Evolutionary conservation across 2,888 invertebrate genomes (phyloP).

Genomic region (Spatulosminthurus flaviceps): DNA sequence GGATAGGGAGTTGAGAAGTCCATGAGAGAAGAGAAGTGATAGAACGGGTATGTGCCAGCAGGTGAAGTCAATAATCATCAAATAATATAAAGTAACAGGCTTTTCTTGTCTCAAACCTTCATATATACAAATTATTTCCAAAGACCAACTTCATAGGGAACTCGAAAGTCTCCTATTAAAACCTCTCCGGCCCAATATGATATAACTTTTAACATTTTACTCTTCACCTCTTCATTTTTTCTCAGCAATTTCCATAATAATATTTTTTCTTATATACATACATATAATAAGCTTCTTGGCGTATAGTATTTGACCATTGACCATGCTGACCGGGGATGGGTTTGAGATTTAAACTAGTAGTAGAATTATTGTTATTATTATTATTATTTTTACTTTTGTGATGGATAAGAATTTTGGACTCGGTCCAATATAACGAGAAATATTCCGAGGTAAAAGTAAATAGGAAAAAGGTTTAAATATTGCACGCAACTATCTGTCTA

Average conservation of each 20-base stretch:
- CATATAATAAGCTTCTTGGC: too few species aligned
- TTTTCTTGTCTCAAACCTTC: slow-evolving; percentile 23
- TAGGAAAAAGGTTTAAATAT: neutral
- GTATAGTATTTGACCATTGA: too few species aligned
- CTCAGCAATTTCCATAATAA: too few species aligned
- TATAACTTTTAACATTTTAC: too few species aligned
- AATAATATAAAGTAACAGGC: slow-evolving; percentile 30
- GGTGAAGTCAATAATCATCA: slow-evolving; percentile 30
- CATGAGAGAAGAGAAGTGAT: slow-evolving; percentile 12
- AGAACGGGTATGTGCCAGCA: slow-evolving; percentile 25
- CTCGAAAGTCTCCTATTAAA: too few species aligned
- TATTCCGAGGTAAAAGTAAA: neutral
- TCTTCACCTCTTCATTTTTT: too few species aligned
- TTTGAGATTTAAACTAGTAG: neutral
- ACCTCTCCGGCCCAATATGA: too few species aligned
- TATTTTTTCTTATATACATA: too few species aligned
- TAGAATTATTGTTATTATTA: neutral
- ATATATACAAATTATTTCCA: slow-evolving; percentile 1
- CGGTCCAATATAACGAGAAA: neutral
- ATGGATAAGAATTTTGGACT: neutral
- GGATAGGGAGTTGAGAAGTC: neutral
- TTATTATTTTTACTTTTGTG: too few species aligned
- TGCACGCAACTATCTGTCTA: neutral
- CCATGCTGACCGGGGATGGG: too few species aligned
- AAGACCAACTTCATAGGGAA: neutral